These are phyloP conservation scores for Neodiprion lecontei DNA, from an alignment of 1,140 invertebrate species.

Conservation along the genomic window DNA sequence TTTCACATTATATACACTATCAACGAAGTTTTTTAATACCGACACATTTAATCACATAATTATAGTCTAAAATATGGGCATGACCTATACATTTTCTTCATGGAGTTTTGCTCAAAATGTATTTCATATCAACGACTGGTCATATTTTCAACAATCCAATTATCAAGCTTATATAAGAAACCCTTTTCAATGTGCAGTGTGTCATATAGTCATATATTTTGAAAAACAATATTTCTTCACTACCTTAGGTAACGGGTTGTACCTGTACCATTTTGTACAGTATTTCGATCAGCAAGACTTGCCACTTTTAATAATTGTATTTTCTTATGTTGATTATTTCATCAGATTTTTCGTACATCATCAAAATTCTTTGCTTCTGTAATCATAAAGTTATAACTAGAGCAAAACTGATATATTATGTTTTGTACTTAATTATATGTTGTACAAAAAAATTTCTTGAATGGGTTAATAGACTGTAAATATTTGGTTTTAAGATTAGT, in stretches of 20 bases:
- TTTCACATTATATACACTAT: conserved; percentile 29
- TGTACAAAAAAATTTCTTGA: conserved; percentile 10
- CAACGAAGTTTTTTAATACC: conserved; percentile 35
- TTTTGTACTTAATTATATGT: background rate
- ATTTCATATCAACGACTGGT: conserved; percentile 17
- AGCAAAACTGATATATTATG: background rate
- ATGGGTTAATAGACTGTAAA: conserved; percentile 11
- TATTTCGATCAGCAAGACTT: conserved; percentile 7
- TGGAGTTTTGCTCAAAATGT: conserved; percentile 16
- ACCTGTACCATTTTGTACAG: conserved; percentile 12
- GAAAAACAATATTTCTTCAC: background rate
- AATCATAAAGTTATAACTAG: no score
- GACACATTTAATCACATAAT: background rate
- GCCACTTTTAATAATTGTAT: background rate
- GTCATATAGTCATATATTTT: background rate
- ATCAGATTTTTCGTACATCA: no score
- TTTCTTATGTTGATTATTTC: no score
- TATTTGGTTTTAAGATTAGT: background rate
- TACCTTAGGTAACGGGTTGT: background rate
- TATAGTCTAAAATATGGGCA: conserved; percentile 8
- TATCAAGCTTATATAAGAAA: background rate
- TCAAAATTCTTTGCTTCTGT: no score
- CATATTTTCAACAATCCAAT: background rate
- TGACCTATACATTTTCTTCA: background rate
- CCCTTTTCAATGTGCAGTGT: conserved; percentile 4